A percentile compares a stretch with the other conserved stretches of the same genome.
These are phyloP conservation scores for Trichogramma evanescens DNA, from an alignment of 2,888 invertebrate genomes.

Conservation along the genomic window DNA sequence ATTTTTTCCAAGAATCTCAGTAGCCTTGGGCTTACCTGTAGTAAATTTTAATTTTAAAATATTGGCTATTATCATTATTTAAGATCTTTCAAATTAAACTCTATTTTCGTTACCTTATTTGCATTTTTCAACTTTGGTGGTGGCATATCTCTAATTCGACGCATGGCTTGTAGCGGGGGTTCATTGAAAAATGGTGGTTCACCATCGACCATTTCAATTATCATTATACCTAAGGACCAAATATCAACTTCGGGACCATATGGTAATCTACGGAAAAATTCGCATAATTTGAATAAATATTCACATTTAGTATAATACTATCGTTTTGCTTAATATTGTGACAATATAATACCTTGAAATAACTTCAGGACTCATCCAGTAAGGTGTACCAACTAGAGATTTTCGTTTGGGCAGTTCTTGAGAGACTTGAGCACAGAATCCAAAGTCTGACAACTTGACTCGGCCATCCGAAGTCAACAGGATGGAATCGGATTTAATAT, in stretches of 20 bases:
- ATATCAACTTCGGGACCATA: conserved; percentile 97
- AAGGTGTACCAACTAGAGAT: conserved; percentile 97
- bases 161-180: conserved; percentile 92
- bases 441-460: conserved; percentile 96
- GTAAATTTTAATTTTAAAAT: too few species aligned
- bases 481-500: conserved; percentile 98
- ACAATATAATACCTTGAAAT: conserved; percentile 58
- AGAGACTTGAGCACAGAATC: conserved; percentile 96
- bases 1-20: conserved; percentile 89
- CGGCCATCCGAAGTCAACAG: conserved; percentile 91
- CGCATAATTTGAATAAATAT: too few species aligned
- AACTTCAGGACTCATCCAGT: conserved; percentile 98
- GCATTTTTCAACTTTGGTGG: conserved; percentile 91
- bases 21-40: conserved; percentile 70
- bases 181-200: conserved; percentile 99
- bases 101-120: conserved; percentile 60
- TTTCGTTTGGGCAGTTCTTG: conserved; percentile 93
- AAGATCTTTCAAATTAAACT: too few species aligned
- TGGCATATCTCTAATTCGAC: conserved; percentile 91
- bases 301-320: too few species aligned
- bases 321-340: too few species aligned
- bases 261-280: conserved; percentile 58
- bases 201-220: conserved; percentile 99
- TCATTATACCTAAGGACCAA: conserved; percentile 95
- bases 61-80: too few species aligned